Percentiles rank a stretch among this genome's conserved stretches.
These are phyloP conservation scores for Eutrigla gurnardus DNA, from an alignment of 2,797 vertebrate species.

Conservation along the genomic window DNA sequence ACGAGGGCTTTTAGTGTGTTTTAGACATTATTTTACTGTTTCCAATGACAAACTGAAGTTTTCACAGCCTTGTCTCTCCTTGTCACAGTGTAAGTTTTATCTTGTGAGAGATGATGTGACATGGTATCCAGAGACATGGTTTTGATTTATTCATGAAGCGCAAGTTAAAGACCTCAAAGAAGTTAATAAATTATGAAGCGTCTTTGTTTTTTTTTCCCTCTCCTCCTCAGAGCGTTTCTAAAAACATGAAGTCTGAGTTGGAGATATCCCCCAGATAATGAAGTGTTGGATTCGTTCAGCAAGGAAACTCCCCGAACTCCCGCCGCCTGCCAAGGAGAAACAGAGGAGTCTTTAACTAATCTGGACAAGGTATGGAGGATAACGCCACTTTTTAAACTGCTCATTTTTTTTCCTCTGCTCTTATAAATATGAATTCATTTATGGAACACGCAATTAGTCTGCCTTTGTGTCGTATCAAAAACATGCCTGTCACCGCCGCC, in stretches of 20 bases:
- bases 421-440: conserved; percentile 51
- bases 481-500: conserved; percentile 23
- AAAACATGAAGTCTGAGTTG: conserved; percentile 70
- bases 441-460: conserved; percentile 51
- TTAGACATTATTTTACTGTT: conserved; percentile 38
- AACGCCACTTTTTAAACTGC: conserved; percentile 47
- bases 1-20: conserved; percentile 19
- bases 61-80: conserved; percentile 53
- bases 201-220: conserved; percentile 69
- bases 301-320: conserved; percentile 63
- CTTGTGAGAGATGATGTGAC: conserved; percentile 72
- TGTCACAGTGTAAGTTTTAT: conserved; percentile 70
- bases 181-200: conserved; percentile 79
- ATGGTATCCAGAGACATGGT: conserved; percentile 71
- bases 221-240: conserved; percentile 64
- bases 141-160: conserved; percentile 81
- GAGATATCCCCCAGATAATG: conserved; percentile 75
- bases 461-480: conserved; percentile 42
- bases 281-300: conserved; percentile 71
- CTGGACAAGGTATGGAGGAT: conserved; percentile 68
- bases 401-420: conserved; percentile 30
- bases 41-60: conserved; percentile 46
- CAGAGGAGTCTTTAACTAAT: conserved; percentile 65
- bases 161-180: conserved; percentile 79
- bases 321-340: conserved; percentile 65